Evolutionary conservation across 2,113 vertebrate species (phyloP).

Genomic region (Marmota flaviventris): DNA sequence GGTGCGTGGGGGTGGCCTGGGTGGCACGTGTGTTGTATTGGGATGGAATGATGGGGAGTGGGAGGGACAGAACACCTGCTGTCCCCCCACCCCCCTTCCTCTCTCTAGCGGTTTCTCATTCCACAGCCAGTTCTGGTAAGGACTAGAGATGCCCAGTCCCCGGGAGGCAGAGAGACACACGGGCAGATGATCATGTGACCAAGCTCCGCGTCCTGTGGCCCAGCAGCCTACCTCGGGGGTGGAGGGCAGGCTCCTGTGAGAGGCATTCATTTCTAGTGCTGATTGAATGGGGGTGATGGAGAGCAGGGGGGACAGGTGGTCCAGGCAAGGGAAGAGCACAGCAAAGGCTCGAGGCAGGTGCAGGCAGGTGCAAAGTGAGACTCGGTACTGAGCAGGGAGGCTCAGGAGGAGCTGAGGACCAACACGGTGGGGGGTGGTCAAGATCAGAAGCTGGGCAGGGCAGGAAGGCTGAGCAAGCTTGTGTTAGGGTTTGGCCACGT

Average conservation of each 20-base stretch:
- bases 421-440: too few relatives aligned
- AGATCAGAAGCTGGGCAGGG: neutral
- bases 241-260: neutral
- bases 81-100: too few relatives aligned
- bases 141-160: neutral
- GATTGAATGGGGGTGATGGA: neutral
- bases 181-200: accelerated
- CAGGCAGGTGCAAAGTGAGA: too few relatives aligned
- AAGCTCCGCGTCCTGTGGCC: neutral
- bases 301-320: neutral
- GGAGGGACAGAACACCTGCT: accelerated
- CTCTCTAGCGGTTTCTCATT: accelerated
- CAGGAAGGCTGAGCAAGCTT: neutral
- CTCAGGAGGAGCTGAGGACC: neutral
- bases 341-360: neutral
- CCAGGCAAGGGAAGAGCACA: neutral
- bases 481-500: accelerated
- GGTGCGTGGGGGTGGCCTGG: neutral
- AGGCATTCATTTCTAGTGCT: neutral
- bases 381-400: neutral
- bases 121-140: neutral
- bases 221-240: too few relatives aligned
- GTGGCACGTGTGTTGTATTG: accelerated
- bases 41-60: accelerated
- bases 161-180: neutral